Evolutionary conservation across 1,140 invertebrate genomes (phyloP).

Genomic region (Drosophila mayri): DNA sequence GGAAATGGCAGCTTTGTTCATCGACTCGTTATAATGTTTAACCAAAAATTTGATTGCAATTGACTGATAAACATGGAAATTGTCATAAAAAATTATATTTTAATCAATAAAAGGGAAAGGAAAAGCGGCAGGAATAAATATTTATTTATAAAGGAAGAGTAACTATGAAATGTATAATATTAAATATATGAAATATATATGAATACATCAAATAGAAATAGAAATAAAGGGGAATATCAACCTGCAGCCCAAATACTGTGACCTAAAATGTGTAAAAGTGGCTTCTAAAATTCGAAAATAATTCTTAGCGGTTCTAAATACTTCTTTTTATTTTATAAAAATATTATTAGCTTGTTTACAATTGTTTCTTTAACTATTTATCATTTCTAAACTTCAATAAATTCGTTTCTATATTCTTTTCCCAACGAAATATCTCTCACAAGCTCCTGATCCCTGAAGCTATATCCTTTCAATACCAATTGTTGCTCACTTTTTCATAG

Average conservation of each 20-base stretch:
- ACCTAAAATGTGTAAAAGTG: too few relatives aligned
- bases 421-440: not conserved
- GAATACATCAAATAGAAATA: too few relatives aligned
- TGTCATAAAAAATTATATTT: not conserved
- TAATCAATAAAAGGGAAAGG: too few relatives aligned
- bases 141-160: not conserved
- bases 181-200: too few relatives aligned
- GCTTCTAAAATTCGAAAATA: not conserved
- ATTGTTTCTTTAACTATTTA: not conserved
- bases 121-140: not conserved
- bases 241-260: not conserved
- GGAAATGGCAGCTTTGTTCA: not conserved
- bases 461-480: not conserved
- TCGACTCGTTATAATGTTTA: not conserved
- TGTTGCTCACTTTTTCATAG: conserved; percentile 1
- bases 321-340: too few relatives aligned
- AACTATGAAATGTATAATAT: too few relatives aligned
- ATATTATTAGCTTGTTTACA: not conserved
- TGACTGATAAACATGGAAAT: not conserved
- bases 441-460: not conserved
- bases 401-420: not conserved
- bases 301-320: not conserved
- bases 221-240: too few relatives aligned
- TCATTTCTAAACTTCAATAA: not conserved
- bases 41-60: not conserved